Evolutionary conservation across 2,113 vertebrate genomes (phyloP).

Genomic region (Prinia subflava): DNA sequence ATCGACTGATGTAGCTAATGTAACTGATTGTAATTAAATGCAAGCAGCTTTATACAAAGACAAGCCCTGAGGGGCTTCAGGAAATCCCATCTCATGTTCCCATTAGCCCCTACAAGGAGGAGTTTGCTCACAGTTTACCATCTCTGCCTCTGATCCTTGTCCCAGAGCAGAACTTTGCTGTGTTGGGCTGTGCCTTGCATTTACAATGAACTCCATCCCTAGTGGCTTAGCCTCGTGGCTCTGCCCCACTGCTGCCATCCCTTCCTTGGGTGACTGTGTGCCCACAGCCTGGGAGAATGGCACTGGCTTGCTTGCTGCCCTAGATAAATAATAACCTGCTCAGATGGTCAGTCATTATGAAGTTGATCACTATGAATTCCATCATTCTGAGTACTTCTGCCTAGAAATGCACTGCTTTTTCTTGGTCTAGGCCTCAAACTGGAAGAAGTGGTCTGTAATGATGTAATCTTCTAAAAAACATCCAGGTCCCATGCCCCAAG

Average conservation of each 20-base stretch:
- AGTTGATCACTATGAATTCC: not conserved
- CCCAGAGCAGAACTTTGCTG: not conserved
- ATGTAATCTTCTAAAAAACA: not conserved
- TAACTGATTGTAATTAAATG: constrained; percentile 58
- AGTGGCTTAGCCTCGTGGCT: not conserved
- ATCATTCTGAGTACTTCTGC: not conserved
- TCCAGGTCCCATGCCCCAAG: not conserved
- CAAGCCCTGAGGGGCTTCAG: constrained; percentile 34
- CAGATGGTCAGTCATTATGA: not conserved
- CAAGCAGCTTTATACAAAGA: constrained; percentile 47
- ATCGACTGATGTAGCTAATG: constrained; percentile 55
- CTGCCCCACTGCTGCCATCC: not conserved
- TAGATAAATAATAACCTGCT: not conserved
- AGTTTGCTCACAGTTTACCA: not conserved
- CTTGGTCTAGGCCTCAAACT: not conserved
- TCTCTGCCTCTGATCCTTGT: not conserved
- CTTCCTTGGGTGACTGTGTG: not conserved
- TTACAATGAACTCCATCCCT: not conserved
- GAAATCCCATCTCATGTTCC: constrained; percentile 52
- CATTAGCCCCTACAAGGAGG: not conserved
- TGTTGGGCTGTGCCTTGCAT: not conserved
- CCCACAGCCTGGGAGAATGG: not conserved
- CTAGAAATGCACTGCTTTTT: not conserved
- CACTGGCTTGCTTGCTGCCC: not conserved
- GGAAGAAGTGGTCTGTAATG: not conserved